phyloP scores from a whole-genome alignment of 2,113 vertebrate genomes.

The Coregonus clupeaformis region DNA sequence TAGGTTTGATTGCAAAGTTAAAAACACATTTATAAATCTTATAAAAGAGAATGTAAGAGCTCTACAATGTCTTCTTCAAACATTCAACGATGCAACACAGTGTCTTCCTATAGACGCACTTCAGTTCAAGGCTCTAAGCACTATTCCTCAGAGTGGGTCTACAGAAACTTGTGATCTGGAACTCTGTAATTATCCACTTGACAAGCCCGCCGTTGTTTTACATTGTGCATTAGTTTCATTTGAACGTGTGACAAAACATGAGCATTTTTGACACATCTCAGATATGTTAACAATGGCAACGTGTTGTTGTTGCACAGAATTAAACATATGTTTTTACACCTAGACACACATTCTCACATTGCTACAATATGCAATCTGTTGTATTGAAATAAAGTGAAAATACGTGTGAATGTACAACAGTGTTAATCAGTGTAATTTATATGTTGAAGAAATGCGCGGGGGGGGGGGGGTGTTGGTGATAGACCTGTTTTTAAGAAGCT shows the following conservation, averaged over 20 bases:
- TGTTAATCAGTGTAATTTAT: constrained; percentile 73
- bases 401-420: constrained; percentile 58
- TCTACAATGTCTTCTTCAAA: neutral
- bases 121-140: constrained; percentile 8
- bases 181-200: constrained; percentile 59
- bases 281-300: constrained; percentile 72
- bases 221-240: constrained; percentile 55
- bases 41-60: neutral
- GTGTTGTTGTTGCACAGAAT: constrained; percentile 61
- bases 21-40: neutral
- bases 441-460: constrained; percentile 59
- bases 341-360: constrained; percentile 64
- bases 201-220: constrained; percentile 56
- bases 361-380: constrained; percentile 72
- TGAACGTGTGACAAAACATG: constrained; percentile 70
- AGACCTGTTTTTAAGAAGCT: constrained; percentile 60
- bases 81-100: neutral
- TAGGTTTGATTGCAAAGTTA: neutral
- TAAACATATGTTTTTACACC: constrained; percentile 74
- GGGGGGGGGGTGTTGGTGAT: constrained; percentile 55
- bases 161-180: constrained; percentile 41
- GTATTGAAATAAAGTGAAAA: constrained; percentile 67
- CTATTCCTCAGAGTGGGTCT: constrained; percentile 36
- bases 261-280: constrained; percentile 69
- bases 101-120: neutral